phyloP scores from a whole-genome alignment of 2,888 invertebrate species.

The Syrphus vitripennis region DNA sequence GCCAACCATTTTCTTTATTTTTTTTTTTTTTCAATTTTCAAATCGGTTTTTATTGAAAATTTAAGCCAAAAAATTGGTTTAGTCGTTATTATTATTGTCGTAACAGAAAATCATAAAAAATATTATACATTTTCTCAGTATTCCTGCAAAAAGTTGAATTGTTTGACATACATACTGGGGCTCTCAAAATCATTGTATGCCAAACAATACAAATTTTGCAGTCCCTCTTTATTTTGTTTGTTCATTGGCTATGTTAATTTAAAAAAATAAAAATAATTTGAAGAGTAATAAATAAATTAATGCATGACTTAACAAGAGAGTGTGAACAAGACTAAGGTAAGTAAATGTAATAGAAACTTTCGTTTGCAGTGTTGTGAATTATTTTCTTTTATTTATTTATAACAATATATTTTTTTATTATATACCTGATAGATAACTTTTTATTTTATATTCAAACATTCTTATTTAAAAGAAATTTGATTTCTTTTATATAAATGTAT shows the following conservation, averaged over 20 bases:
- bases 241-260: constrained; percentile 7
- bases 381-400: constrained; percentile 29
- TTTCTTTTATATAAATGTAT: neutral
- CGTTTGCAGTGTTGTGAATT: constrained; percentile 46
- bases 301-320: constrained; percentile 29
- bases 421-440: constrained; percentile 41
- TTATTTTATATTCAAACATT: constrained; percentile 3
- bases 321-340: constrained; percentile 62
- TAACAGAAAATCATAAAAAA: constrained; percentile 26
- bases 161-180: constrained; percentile 66
- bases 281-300: neutral
- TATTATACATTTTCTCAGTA: neutral
- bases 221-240: neutral
- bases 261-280: neutral
- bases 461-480: constrained; percentile 18
- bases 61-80: neutral
- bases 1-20: constrained; percentile 28
- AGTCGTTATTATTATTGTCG: constrained; percentile 38
- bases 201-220: constrained; percentile 60
- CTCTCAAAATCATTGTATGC: constrained; percentile 58
- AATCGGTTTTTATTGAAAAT: constrained; percentile 28
- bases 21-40: neutral
- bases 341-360: constrained; percentile 67
- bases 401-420: constrained; percentile 43
- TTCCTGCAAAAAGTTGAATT: constrained; percentile 47